Percentiles rank a stretch among this genome's conserved stretches.
Conservation (phyloP, 2,888 invertebrate species). For the Pandemis corylana region DNA sequence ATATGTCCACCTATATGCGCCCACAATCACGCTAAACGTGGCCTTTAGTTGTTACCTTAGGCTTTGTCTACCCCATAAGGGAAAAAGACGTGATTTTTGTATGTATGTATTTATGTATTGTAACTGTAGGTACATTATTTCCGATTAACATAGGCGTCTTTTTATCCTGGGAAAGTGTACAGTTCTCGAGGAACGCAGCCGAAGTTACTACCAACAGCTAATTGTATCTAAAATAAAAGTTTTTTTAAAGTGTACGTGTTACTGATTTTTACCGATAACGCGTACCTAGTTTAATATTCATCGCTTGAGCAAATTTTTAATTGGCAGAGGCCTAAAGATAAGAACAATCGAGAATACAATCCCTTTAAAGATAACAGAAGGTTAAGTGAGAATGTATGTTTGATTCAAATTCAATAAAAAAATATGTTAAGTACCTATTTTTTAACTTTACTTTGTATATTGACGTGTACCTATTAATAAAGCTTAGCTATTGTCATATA, state of each 20-base stretch:
- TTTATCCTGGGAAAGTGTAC: too few species aligned
- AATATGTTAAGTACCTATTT: neutral
- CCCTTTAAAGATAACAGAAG: constrained; percentile 30
- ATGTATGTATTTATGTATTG: too few species aligned
- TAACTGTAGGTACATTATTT: too few species aligned
- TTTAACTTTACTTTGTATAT: neutral
- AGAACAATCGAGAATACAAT: constrained; percentile 29
- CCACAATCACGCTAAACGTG: too few species aligned
- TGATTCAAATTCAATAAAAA: constrained; percentile 1
- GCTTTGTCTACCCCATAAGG: too few species aligned
- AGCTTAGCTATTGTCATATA: too few species aligned
- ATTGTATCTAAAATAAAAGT: neutral
- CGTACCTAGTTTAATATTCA: neutral
- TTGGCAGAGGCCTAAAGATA: constrained; percentile 28
- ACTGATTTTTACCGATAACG: constrained; percentile 10
- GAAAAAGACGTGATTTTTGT: too few species aligned
- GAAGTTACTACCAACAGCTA: too few species aligned
- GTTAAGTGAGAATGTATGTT: constrained; percentile 37
- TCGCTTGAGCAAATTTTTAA: constrained; percentile 17
- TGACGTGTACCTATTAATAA: neutral
- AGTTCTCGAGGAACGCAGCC: too few species aligned
- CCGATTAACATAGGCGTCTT: too few species aligned
- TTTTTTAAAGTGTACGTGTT: constrained; percentile 5
- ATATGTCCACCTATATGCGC: too few species aligned
- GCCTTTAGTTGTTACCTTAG: too few species aligned